phyloP scores from a whole-genome alignment of 2,113 vertebrate species.

The Pogonocichla stellata region DNA sequence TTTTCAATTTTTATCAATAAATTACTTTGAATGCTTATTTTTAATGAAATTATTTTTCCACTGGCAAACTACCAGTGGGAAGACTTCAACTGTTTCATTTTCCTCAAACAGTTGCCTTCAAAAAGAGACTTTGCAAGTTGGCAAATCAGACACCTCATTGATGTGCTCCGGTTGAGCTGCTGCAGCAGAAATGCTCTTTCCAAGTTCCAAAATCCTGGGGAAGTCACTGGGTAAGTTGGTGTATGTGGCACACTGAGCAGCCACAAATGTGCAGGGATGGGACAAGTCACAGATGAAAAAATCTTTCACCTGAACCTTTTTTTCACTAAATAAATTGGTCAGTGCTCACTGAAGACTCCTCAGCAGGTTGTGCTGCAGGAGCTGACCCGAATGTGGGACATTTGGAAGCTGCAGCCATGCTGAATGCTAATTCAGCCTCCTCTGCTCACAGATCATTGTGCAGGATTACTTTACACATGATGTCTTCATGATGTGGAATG shows the following conservation, averaged over 20 bases:
- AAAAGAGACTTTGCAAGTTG: background rate
- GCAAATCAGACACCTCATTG: background rate
- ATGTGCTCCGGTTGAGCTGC: background rate
- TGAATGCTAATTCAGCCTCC: background rate
- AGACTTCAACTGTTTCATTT: background rate
- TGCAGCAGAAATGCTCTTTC: background rate
- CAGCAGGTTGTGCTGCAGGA: background rate
- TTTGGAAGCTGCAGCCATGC: background rate
- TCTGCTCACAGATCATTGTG: slow-evolving; percentile 51
- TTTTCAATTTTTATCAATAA: background rate
- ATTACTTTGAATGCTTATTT: background rate
- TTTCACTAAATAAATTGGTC: background rate
- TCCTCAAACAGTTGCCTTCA: background rate
- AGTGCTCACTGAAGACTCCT: background rate
- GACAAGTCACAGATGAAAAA: background rate
- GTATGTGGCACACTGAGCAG: rapidly evolving
- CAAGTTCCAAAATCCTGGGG: background rate
- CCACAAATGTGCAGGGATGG: rapidly evolving
- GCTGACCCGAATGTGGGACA: background rate
- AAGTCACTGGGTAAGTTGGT: background rate
- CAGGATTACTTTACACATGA: slow-evolving; percentile 53
- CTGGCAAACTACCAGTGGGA: background rate
- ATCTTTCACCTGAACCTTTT: background rate
- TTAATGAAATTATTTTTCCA: background rate
- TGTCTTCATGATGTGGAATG: slow-evolving; percentile 66